Evolutionary conservation across 2,797 vertebrate species (phyloP), one percentile per base, ranked within the genome.

Genomic region (Spondyliosoma cantharus): DNA sequence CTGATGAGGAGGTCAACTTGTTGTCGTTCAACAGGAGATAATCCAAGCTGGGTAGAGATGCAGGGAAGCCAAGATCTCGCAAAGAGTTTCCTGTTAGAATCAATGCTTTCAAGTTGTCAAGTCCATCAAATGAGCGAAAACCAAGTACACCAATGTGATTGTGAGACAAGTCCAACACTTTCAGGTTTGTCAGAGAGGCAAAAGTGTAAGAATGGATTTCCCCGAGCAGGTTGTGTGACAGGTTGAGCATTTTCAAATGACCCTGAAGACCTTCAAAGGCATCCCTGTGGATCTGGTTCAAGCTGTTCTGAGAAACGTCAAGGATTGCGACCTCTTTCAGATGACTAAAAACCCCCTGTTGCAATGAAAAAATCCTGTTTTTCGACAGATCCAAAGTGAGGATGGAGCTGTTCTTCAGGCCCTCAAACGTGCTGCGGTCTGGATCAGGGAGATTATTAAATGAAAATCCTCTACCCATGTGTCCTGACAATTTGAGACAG

Each of bases 171-270:
- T 97, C 95, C 29, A 98, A 87, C 19, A 72, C 32, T 0, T 0
- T 9, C 3, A 97, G 61, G 24, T 81, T 90, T 1, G 1, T 59
- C 3, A 95, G 87, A 29, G 85, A 81, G 0, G 86, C 61, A 89
- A 98, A 98, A 20, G 92, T 89, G 53, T 91, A 12, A 25, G 92
- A 63, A 0, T 93, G 89, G 72, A 98, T 88, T 85, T 96, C 96
- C 0, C 96, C 95, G 7, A 98, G 84, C 63, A 97, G 92, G 84
- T 98, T 98, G 52, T 67, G 17, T 0, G 96, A 97, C 27, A 98
- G 67, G 75, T 96, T 95, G 49, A 98, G 95, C 27, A 0, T 0
- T 50, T 85, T 79, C 50, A 98, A 90, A 65, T 85, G 88, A 71
- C 66, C 22, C 49, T 96, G 90, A 20, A 97, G 92, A 19, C 96